Conservation (phyloP, 2,113 vertebrate species). For the Amphilophus citrinellus region DNA sequence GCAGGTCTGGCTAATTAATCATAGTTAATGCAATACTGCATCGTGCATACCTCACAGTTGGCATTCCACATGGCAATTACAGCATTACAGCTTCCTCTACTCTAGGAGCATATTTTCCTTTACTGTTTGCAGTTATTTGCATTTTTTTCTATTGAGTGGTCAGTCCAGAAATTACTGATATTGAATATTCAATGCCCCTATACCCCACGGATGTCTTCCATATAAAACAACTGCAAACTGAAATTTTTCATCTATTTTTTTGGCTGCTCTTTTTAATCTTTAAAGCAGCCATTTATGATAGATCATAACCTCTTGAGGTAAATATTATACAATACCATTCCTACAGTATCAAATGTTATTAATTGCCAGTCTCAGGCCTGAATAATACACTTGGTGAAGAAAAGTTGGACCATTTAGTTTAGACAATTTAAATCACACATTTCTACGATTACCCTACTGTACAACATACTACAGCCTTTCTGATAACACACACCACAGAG, state of each 20-base stretch:
- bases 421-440: constrained; percentile 35
- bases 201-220: constrained; percentile 42
- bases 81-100: constrained; percentile 64
- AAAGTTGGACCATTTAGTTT: constrained; percentile 25
- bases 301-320: neutral
- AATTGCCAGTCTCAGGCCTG: neutral
- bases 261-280: constrained; percentile 20
- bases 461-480: constrained; percentile 46
- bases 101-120: constrained; percentile 63
- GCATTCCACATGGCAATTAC: constrained; percentile 78
- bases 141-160: constrained; percentile 55
- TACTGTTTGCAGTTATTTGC: constrained; percentile 67
- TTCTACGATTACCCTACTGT: constrained; percentile 49
- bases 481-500: constrained; percentile 65
- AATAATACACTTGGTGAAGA: constrained; percentile 21
- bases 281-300: neutral
- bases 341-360: neutral
- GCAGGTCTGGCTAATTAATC: constrained; percentile 78
- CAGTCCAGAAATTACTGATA: constrained; percentile 64
- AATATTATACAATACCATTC: neutral
- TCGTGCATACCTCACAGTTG: constrained; percentile 72
- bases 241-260: constrained; percentile 18
- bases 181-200: constrained; percentile 55
- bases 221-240: constrained; percentile 29
- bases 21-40: constrained; percentile 78